Evolutionary conservation across 2,113 vertebrate genomes (phyloP).

Genomic region (Psettodes erumei): DNA sequence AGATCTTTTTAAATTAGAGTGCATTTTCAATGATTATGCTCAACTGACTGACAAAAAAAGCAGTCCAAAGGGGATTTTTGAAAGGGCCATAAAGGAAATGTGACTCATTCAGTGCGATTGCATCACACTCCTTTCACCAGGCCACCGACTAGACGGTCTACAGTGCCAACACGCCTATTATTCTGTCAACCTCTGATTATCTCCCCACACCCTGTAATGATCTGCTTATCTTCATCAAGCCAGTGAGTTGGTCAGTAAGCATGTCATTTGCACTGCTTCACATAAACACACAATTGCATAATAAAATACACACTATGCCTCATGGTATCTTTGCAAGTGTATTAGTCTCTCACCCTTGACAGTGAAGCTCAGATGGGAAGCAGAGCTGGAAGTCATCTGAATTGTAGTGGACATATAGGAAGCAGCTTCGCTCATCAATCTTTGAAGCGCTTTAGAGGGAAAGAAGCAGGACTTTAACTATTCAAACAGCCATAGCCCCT

Average conservation of each 20-base stretch:
- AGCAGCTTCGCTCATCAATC: constrained; percentile 89
- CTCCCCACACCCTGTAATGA: not conserved
- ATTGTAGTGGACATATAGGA: constrained; percentile 88
- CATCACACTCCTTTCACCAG: not conserved
- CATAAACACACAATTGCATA: not conserved
- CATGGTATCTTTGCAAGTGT: not conserved
- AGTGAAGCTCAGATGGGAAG: constrained; percentile 89
- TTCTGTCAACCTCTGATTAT: not conserved
- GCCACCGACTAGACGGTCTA: not conserved
- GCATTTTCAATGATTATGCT: no score
- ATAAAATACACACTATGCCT: not conserved
- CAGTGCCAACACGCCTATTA: not conserved
- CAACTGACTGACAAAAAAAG: not conserved
- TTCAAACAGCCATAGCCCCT: not conserved
- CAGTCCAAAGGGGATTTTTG: not conserved
- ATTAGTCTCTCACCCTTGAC: constrained; percentile 84
- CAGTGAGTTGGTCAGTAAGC: not conserved
- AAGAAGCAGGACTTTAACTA: not conserved
- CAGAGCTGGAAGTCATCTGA: constrained; percentile 92
- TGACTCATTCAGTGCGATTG: constrained; percentile 44
- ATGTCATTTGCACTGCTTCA: not conserved
- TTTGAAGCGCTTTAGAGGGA: constrained; percentile 84
- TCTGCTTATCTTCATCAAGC: not conserved
- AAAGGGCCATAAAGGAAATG: constrained; percentile 15
- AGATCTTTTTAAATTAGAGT: no score